Evolutionary conservation across 1,140 invertebrate species (phyloP), one percentile per base, ranked within the genome.

Genomic region (Lordiphosa stackelbergi): DNA sequence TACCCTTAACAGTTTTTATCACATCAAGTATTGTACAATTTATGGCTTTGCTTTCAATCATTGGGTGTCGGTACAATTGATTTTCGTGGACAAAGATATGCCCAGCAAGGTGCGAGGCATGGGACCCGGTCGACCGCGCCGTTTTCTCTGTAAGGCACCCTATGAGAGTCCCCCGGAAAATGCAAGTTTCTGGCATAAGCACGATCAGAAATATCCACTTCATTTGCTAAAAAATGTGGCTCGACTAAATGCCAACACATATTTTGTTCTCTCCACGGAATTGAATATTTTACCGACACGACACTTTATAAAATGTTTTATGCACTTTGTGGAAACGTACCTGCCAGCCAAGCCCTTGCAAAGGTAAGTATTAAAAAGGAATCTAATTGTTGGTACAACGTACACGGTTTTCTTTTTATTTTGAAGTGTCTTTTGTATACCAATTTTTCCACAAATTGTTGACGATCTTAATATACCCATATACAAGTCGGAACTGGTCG

Each of bases 211-310:
- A 7, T 69, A 72, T 52, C 69, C 69, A 0, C 1, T 59, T 3
- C 12, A 52, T 28, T 22, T 72, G 28, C 19, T 72, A 4, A 58
- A 35, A 12, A 64, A 69, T 59, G 59, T 72, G 12, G 69, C 69
- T 4, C 69, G 65, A 3, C 38, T 48, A 0, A 72, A 72, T 56
- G 60, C 60, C 0, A 35, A 11, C 7, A 72, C 59, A 7, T 56
- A 48, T 48, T 69, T 41, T n/a, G n/a, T 69, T 4, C 13, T 72
- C 10, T 4, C 60, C 1, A 8, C 64, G 35, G 69, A 69, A 12
- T 28, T 52, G 2, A 37, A 43, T 16, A 24, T 60, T 24, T 35
- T 72, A 35, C 69, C 69, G 2, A 53, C 55, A 10, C 19, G 3
- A 4, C 12, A 40, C 10, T 49, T 72, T 9, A 42, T 24, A 0